Evolutionary conservation across 2,888 invertebrate genomes (phyloP).

Genomic region (Aricia artaxerxes): DNA sequence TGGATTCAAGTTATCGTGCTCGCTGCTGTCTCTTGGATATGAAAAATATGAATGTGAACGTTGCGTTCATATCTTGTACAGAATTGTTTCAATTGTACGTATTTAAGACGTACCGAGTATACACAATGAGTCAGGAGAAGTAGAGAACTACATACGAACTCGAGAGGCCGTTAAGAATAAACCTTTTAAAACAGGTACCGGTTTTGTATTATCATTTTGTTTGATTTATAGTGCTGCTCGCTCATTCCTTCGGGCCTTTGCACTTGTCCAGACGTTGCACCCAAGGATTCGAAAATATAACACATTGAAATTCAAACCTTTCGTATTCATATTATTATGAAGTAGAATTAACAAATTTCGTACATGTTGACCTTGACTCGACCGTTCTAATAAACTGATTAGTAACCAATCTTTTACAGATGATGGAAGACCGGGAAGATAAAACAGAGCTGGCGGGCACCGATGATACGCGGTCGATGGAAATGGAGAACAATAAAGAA

Average conservation of each 20-base stretch:
- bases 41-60: slow-evolving; percentile 56
- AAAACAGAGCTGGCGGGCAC: background rate
- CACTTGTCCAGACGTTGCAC: slow-evolving; percentile 43
- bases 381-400: slow-evolving; percentile 14
- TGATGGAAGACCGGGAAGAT: slow-evolving; percentile 30
- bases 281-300: background rate
- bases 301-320: background rate
- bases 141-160: slow-evolving; percentile 57
- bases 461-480: slow-evolving; percentile 49
- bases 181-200: slow-evolving; percentile 77
- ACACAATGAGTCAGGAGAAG: slow-evolving; percentile 54
- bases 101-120: slow-evolving; percentile 39
- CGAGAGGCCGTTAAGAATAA: slow-evolving; percentile 73
- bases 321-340: background rate
- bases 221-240: slow-evolving; percentile 69
- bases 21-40: slow-evolving; percentile 51
- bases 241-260: slow-evolving; percentile 56
- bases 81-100: slow-evolving; percentile 46
- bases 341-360: background rate
- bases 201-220: slow-evolving; percentile 78
- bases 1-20: slow-evolving; percentile 56
- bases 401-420: slow-evolving; percentile 28
- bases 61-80: slow-evolving; percentile 53
- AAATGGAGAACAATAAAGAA: slow-evolving; percentile 55
- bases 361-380: slow-evolving; percentile 31